Conservation (phyloP, 2,888 invertebrate species). For the Tenthredo mesomela region DNA sequence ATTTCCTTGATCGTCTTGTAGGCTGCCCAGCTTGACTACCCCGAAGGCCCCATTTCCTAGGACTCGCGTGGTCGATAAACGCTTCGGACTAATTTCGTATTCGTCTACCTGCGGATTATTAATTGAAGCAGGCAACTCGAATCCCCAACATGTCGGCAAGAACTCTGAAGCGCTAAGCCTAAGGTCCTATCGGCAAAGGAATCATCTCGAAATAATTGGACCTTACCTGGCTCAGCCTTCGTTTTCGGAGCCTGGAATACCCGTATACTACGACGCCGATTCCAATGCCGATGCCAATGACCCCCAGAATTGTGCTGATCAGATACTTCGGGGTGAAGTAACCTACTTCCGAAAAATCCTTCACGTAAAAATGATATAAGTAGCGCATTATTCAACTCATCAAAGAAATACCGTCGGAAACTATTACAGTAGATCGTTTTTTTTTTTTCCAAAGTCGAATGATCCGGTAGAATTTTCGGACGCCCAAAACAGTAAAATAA, state of each 20-base stretch:
- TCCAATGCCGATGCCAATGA: constrained; percentile 61
- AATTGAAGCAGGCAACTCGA: constrained; percentile 62
- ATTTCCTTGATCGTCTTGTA: constrained; percentile 77
- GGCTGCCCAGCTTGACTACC: constrained; percentile 85
- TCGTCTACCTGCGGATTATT: constrained; percentile 67
- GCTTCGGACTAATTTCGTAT: constrained; percentile 77
- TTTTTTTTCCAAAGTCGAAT: too few species aligned
- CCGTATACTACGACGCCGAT: constrained; percentile 63
- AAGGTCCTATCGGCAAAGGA: not conserved
- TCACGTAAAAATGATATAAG: not conserved
- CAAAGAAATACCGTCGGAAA: not conserved
- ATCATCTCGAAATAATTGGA: constrained; percentile 76
- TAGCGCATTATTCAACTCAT: not conserved
- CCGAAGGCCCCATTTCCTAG: constrained; percentile 94
- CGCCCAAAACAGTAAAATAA: too few species aligned
- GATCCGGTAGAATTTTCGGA: too few species aligned
- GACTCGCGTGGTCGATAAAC: constrained; percentile 86
- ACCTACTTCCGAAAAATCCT: not conserved
- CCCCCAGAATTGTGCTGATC: constrained; percentile 59
- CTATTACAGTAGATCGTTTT: not conserved
- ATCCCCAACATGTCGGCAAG: not conserved
- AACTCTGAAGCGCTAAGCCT: not conserved
- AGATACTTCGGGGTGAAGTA: not conserved
- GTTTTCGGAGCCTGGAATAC: constrained; percentile 72
- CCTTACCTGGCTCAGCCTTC: constrained; percentile 71